Conservation (phyloP, 2,113 vertebrate genomes). For the Grallaria varia region DNA sequence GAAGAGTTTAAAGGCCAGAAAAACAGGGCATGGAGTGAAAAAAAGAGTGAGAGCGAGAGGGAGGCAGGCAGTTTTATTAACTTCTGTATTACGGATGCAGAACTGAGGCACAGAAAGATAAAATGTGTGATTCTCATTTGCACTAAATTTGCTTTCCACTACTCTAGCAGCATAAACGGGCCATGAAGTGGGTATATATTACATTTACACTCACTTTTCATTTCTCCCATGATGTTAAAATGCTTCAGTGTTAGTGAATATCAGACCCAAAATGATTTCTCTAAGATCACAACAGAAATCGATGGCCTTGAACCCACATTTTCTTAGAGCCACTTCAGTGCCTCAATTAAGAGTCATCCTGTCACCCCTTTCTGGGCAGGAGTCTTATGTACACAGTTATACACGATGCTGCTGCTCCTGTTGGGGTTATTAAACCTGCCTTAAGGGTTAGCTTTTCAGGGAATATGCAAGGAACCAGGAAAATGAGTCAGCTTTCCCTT, state of each 20-base stretch:
- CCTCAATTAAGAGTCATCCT: background rate
- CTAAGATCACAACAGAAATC: background rate
- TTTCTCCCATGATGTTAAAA: constrained; percentile 42
- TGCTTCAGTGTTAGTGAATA: constrained; percentile 27
- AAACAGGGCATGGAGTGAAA: background rate
- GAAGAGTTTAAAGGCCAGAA: background rate
- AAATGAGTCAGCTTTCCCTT: background rate
- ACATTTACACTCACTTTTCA: constrained; percentile 59
- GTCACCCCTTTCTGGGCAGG: background rate
- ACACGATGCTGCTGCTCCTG: background rate
- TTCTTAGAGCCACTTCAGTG: background rate
- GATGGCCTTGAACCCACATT: constrained; percentile 2
- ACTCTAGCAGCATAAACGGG: constrained; percentile 48
- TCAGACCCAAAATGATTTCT: constrained; percentile 18
- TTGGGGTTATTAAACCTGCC: background rate
- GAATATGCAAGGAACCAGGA: background rate
- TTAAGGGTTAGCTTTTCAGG: background rate
- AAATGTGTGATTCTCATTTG: constrained; percentile 60
- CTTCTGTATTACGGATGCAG: constrained; percentile 45
- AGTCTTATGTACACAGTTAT: background rate
- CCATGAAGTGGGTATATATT: constrained; percentile 53
- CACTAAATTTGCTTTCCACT: constrained; percentile 63
- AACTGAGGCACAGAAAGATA: constrained; percentile 46
- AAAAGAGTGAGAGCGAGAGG: background rate
- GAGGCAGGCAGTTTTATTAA: constrained; percentile 44